Conservation (phyloP, 2,888 invertebrate genomes). For the Anagyrus pseudococci region DNA sequence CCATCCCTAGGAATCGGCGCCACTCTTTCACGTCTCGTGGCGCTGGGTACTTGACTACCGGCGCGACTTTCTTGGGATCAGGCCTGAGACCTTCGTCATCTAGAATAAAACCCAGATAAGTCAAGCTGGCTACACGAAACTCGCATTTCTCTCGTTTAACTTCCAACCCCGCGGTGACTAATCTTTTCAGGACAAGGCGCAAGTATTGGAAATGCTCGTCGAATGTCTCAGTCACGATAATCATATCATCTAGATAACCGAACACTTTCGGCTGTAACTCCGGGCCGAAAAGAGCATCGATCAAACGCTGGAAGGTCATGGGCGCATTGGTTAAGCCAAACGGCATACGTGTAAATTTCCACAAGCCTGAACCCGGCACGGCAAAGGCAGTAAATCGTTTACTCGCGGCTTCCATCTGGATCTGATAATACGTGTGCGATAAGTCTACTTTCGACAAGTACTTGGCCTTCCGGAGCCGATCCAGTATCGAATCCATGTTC, state of each 20-base stretch:
- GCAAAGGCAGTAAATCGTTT: neutral
- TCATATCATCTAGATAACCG: neutral
- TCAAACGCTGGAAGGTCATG: neutral
- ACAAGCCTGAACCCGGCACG: neutral
- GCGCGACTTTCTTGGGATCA: neutral
- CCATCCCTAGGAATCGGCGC: neutral
- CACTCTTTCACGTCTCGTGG: neutral
- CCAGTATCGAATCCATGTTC: neutral
- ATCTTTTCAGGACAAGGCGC: neutral
- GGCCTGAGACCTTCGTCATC: neutral
- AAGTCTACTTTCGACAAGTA: neutral
- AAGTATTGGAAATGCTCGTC: neutral
- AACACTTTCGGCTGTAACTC: neutral
- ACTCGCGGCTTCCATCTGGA: neutral
- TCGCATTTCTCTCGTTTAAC: neutral
- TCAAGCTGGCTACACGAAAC: neutral
- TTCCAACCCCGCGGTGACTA: neutral
- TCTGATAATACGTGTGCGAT: slow-evolving; percentile 1
- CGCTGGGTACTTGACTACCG: neutral
- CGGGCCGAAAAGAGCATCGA: neutral
- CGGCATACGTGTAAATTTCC: neutral
- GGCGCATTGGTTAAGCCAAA: slow-evolving; percentile 2
- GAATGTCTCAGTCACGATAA: neutral
- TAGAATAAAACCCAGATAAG: neutral
- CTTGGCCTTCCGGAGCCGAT: neutral